Conservation (phyloP, 2,888 invertebrate genomes). For the Emmelina monodactyla region DNA sequence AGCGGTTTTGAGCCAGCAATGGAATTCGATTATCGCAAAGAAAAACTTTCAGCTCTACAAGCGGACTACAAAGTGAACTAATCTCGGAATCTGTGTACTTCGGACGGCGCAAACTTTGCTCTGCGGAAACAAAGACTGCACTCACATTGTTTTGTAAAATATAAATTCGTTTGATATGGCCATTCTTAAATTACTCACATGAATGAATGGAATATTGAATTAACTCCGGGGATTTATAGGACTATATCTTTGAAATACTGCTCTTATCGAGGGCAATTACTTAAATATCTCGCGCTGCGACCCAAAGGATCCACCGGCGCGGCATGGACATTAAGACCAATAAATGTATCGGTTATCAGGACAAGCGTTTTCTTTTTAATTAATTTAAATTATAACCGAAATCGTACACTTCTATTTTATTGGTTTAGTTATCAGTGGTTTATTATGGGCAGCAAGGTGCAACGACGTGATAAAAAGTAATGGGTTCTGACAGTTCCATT, state of each 20-base stretch:
- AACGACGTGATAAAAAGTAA: constrained; percentile 27
- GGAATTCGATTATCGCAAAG: constrained; percentile 29
- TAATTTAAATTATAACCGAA: constrained; percentile 34
- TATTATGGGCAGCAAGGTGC: constrained; percentile 26
- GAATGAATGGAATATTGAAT: constrained; percentile 24
- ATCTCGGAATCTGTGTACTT: constrained; percentile 37
- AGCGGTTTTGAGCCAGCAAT: constrained; percentile 17
- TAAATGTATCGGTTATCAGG: constrained; percentile 32
- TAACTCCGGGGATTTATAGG: constrained; percentile 33
- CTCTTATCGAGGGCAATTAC: constrained; percentile 43
- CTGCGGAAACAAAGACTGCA: constrained; percentile 31
- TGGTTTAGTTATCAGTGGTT: constrained; percentile 19
- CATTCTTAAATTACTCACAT: constrained; percentile 30
- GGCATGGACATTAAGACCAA: constrained; percentile 27
- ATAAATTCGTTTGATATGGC: constrained; percentile 26
- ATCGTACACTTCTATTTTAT: constrained; percentile 34
- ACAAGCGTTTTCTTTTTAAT: constrained; percentile 29
- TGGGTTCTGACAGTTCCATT: constrained; percentile 18
- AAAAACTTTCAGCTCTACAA: constrained; percentile 34
- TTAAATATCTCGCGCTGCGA: constrained; percentile 34
- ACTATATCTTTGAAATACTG: constrained; percentile 29
- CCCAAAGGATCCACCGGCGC: constrained; percentile 24
- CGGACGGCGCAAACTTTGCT: constrained; percentile 33
- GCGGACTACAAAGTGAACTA: constrained; percentile 38
- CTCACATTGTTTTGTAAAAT: constrained; percentile 26